These are phyloP conservation scores for Chelonia mydas DNA, from an alignment of 2,797 vertebrate genomes.

Conservation along the genomic window DNA sequence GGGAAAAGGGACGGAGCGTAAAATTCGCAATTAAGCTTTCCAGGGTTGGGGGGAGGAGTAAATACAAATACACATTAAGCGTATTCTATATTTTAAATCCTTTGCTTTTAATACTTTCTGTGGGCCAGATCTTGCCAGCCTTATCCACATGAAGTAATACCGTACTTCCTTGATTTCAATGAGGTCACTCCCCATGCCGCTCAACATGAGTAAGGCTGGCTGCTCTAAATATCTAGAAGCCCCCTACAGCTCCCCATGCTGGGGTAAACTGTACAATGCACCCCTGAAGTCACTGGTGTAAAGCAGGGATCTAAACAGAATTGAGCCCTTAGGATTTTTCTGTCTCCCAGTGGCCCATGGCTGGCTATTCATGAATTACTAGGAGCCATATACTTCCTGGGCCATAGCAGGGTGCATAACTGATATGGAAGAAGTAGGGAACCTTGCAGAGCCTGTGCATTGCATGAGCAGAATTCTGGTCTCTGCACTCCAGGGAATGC, in stretches of 20 bases:
- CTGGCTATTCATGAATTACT: background rate
- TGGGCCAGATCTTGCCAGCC: accelerated
- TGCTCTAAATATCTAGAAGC: background rate
- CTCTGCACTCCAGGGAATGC: background rate
- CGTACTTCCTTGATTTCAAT: background rate
- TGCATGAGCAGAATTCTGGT: background rate
- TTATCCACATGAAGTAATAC: background rate
- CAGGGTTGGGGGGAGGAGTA: background rate
- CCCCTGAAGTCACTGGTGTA: background rate
- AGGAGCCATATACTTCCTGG: background rate
- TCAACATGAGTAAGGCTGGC: accelerated
- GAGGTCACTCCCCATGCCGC: background rate
- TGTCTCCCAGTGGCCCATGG: background rate
- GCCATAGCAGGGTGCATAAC: background rate
- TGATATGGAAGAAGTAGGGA: background rate
- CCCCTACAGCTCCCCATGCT: background rate
- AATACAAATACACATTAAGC: constrained; percentile 26
- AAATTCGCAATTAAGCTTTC: constrained; percentile 50
- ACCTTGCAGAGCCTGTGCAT: background rate
- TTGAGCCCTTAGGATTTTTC: background rate
- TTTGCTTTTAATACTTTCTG: background rate
- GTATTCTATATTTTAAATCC: background rate
- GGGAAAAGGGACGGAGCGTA: constrained; percentile 58
- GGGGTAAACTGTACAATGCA: background rate
- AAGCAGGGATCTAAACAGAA: background rate